phyloP scores from a whole-genome alignment of 2,797 vertebrate genomes.

The Gallirallus australis region DNA sequence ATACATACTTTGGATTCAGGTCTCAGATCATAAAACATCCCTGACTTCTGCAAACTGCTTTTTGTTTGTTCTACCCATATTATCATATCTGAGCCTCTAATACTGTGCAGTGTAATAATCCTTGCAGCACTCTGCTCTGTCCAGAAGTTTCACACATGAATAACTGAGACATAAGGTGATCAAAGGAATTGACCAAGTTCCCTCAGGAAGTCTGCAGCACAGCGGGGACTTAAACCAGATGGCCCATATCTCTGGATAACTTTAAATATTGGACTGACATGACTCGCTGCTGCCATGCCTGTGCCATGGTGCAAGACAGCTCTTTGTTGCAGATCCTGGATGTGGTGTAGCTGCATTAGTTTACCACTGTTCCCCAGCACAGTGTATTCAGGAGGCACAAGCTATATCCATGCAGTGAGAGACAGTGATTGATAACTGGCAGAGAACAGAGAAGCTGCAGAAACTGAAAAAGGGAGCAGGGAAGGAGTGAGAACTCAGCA shows the following conservation, averaged over 20 bases:
- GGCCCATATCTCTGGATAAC: neutral
- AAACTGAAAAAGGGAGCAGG: neutral
- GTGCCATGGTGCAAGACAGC: neutral
- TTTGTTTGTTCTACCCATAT: neutral
- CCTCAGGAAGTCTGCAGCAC: conserved; percentile 28
- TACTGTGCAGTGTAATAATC: neutral
- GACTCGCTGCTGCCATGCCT: neutral
- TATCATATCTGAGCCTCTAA: neutral
- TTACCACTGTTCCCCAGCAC: neutral
- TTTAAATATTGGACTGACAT: neutral
- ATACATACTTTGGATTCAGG: neutral
- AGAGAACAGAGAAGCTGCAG: neutral
- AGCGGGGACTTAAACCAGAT: conserved; percentile 27
- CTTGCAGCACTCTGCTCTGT: neutral
- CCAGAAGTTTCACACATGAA: neutral
- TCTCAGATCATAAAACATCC: neutral
- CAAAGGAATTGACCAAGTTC: conserved; percentile 2
- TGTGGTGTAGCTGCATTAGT: neutral
- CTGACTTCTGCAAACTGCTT: neutral
- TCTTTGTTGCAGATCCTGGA: neutral
- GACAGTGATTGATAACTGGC: neutral
- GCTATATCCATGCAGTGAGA: neutral
- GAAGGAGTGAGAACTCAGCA: neutral
- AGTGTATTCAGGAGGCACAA: neutral
- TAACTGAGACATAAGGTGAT: conserved; percentile 7